Conservation (phyloP, 2,113 vertebrate genomes). For the Notothenia coriiceps region DNA sequence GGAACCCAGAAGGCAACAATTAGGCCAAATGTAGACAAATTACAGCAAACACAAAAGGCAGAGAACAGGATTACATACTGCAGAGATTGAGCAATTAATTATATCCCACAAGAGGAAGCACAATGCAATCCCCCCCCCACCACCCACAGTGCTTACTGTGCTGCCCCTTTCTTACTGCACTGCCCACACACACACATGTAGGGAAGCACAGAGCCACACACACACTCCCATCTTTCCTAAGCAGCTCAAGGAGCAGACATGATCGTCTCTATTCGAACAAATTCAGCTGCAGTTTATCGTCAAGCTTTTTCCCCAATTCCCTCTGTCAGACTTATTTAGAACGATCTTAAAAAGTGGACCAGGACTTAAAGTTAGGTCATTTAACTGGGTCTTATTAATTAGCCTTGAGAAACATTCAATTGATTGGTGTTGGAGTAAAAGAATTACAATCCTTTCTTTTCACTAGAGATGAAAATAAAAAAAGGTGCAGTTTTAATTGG, state of each 20-base stretch:
- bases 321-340: neutral
- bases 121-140: slow-evolving; percentile 51
- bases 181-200: slow-evolving; percentile 14
- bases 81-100: slow-evolving; percentile 76
- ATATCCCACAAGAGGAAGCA: slow-evolving; percentile 67
- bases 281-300: slow-evolving; percentile 50
- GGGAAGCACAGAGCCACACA: neutral
- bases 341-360: neutral
- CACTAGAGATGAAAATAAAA: neutral
- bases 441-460: neutral
- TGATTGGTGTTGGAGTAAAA: neutral
- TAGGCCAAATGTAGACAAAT: slow-evolving; percentile 68
- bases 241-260: slow-evolving; percentile 57
- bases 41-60: slow-evolving; percentile 63
- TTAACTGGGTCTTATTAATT: neutral
- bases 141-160: slow-evolving; percentile 39
- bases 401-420: slow-evolving; percentile 3
- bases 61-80: slow-evolving; percentile 67
- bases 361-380: neutral
- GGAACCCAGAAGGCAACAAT: slow-evolving; percentile 69
- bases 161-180: slow-evolving; percentile 28
- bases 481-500: neutral
- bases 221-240: slow-evolving; percentile 30
- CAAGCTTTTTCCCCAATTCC: slow-evolving; percentile 32
- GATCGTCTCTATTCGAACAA: slow-evolving; percentile 55